Evolutionary conservation across 2,888 invertebrate species (phyloP).

Genomic region (Laothoe populi): DNA sequence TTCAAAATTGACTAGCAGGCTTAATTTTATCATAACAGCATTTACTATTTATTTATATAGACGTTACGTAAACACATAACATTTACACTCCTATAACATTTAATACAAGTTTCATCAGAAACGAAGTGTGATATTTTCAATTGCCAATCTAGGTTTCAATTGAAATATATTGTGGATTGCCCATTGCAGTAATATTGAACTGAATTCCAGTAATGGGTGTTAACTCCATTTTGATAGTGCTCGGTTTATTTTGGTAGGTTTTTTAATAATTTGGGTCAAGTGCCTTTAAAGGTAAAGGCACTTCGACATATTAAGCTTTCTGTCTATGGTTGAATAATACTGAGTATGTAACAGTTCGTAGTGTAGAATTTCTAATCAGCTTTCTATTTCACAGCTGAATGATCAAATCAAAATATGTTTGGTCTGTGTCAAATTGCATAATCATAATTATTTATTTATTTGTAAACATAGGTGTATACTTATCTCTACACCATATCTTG

Average conservation of each 20-base stretch:
- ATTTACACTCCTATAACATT: slow-evolving; percentile 13
- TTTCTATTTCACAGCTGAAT: too few relatives aligned
- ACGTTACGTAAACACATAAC: background rate
- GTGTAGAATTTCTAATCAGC: too few relatives aligned
- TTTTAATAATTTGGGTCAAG: background rate
- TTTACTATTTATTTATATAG: background rate
- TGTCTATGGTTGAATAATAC: background rate
- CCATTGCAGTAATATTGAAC: slow-evolving; percentile 21
- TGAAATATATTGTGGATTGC: slow-evolving; percentile 25
- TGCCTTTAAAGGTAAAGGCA: background rate
- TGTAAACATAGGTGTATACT: too few relatives aligned
- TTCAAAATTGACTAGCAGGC: too few relatives aligned
- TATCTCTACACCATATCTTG: too few relatives aligned
- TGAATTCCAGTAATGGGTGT: slow-evolving; percentile 18
- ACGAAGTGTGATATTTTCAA: slow-evolving; percentile 26
- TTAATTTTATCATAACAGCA: too few relatives aligned
- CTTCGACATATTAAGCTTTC: background rate
- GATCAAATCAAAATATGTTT: too few relatives aligned
- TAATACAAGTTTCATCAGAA: slow-evolving; percentile 16
- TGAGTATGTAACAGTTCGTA: too few relatives aligned
- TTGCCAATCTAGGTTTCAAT: slow-evolving; percentile 23
- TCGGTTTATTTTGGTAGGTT: background rate
- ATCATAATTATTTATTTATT: too few relatives aligned
- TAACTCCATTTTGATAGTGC: slow-evolving; percentile 22
- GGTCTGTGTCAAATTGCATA: too few relatives aligned